These are phyloP conservation scores for Synanceia verrucosa DNA, from an alignment of 2,797 vertebrate species.

Conservation along the genomic window DNA sequence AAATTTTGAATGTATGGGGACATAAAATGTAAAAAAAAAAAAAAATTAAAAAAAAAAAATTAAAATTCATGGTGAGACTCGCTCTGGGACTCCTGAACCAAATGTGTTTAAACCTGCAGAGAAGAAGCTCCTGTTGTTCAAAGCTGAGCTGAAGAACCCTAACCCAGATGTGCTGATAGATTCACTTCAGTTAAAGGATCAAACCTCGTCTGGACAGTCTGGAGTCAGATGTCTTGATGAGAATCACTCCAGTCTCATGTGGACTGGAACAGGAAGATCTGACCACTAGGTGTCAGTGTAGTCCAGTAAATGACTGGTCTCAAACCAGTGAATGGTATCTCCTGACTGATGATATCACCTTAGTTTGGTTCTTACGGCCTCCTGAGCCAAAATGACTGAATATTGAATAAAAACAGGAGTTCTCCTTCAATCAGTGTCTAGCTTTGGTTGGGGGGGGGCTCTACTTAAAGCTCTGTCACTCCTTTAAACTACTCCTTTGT, in stretches of 20 bases:
- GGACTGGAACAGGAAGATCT: not conserved
- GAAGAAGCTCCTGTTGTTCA: too few relatives aligned
- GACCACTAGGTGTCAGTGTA: conserved; percentile 69
- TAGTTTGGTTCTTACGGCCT: too few relatives aligned
- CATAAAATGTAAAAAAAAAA: not conserved
- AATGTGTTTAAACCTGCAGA: not conserved
- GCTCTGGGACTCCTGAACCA: not conserved
- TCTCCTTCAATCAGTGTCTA: conserved; percentile 29
- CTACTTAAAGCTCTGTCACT: conserved; percentile 38
- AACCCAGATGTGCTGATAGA: too few relatives aligned
- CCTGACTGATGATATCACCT: not conserved
- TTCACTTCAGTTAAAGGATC: not conserved
- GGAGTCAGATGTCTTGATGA: not conserved
- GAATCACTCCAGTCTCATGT: not conserved
- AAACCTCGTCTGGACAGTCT: not conserved
- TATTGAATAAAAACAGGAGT: conserved; percentile 2
- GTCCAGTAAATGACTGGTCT: not conserved
- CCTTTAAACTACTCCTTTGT: conserved; percentile 7
- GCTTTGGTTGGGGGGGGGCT: conserved; percentile 40
- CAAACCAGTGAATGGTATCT: not conserved
- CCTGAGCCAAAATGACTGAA: not conserved
- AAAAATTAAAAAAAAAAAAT: too few relatives aligned
- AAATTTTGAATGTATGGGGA: not conserved
- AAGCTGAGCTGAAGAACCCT: too few relatives aligned
- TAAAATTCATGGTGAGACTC: too few relatives aligned